Conservation (phyloP, 2,888 invertebrate genomes). For the Macrosoma leucophasiata region DNA sequence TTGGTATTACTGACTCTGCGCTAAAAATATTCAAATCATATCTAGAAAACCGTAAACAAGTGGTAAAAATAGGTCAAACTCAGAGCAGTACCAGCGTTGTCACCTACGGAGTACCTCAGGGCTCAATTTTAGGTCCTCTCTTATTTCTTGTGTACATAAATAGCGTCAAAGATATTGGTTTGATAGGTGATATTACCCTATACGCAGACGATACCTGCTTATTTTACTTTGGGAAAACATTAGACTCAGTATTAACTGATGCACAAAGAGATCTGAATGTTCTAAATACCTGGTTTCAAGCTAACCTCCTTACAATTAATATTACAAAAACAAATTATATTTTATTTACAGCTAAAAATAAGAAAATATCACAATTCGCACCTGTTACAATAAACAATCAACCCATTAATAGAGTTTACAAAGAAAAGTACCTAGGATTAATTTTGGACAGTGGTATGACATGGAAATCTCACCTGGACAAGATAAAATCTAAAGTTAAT, state of each 20-base stretch:
- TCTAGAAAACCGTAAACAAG: constrained; percentile 3
- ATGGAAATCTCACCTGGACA: constrained; percentile 7
- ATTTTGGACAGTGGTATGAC: constrained; percentile 2
- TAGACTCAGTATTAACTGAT: constrained; percentile 3
- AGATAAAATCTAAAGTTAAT: constrained; percentile 4
- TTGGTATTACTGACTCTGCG: neutral
- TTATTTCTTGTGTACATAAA: constrained; percentile 18
- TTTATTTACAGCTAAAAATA: constrained; percentile 4
- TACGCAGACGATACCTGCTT: constrained; percentile 22
- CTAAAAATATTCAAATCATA: constrained; percentile 8
- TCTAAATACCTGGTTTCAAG: constrained; percentile 15
- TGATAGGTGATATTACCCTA: constrained; percentile 14
- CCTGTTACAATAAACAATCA: neutral
- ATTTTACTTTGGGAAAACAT: constrained; percentile 17
- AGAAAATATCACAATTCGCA: constrained; percentile 1
- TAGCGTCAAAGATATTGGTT: constrained; percentile 8
- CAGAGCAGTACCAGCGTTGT: neutral
- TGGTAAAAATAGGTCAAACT: constrained; percentile 1
- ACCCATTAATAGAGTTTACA: neutral
- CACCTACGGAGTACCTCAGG: neutral
- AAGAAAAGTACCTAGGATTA: constrained; percentile 6
- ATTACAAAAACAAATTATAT: constrained; percentile 15
- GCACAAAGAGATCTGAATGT: constrained; percentile 18
- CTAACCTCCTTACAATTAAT: constrained; percentile 20
- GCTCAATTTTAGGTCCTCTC: constrained; percentile 5